phyloP scores from a whole-genome alignment of 2,113 vertebrate genomes.

The Lepus europaeus region DNA sequence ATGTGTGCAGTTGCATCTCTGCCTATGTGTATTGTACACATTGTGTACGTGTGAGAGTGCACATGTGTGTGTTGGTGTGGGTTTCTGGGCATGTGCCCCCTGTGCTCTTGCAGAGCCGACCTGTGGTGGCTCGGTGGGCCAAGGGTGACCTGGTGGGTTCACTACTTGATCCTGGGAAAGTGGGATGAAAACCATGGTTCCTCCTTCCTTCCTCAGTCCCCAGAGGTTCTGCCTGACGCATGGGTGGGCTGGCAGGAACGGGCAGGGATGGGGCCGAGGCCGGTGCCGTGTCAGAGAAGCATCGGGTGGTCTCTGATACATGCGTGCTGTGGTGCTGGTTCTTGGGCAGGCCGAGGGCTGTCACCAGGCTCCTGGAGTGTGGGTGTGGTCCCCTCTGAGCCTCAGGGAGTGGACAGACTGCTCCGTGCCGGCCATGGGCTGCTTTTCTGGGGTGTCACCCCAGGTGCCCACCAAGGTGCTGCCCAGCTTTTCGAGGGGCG shows the following conservation, averaged over 20 bases:
- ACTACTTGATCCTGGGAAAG: background rate
- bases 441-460: background rate
- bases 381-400: background rate
- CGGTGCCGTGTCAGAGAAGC: background rate
- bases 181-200: too few species aligned
- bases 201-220: too few species aligned
- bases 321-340: background rate
- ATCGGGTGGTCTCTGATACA: background rate
- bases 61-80: too few species aligned
- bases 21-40: too few species aligned
- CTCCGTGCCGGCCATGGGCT: background rate
- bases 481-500: background rate
- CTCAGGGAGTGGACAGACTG: accelerated
- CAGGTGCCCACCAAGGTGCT: too few species aligned
- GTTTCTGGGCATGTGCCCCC: background rate
- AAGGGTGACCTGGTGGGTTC: background rate
- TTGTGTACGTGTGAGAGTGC: too few species aligned
- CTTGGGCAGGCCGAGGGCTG: background rate
- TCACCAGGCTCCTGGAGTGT: background rate
- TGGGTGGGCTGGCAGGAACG: background rate
- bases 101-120: background rate
- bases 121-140: background rate
- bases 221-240: background rate
- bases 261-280: background rate
- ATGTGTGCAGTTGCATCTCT: background rate